A percentile compares a stretch with the other conserved stretches of the same genome.
phyloP scores from a whole-genome alignment of 2,888 invertebrate species.

The Girardia tigrina region DNA sequence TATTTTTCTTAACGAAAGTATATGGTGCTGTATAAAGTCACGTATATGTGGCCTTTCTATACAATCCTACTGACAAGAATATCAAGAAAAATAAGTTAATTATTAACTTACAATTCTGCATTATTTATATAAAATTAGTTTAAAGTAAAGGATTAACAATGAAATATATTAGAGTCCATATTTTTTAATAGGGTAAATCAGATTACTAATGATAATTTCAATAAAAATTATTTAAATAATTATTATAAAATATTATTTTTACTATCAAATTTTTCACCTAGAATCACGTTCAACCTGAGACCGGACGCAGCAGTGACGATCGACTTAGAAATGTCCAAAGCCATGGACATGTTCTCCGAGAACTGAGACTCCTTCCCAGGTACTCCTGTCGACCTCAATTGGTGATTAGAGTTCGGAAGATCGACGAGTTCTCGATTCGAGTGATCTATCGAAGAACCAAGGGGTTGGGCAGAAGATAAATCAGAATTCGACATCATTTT shows the following conservation, averaged over 20 bases:
- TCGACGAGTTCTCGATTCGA: background rate
- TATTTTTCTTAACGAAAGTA: no score
- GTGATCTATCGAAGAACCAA: background rate
- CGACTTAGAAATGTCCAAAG: background rate
- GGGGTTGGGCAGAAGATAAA: background rate
- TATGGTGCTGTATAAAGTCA: no score
- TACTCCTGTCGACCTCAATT: background rate
- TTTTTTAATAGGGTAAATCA: background rate
- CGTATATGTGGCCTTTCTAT: no score
- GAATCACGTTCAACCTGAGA: conserved; percentile 13
- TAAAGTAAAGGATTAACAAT: background rate
- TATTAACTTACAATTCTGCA: no score
- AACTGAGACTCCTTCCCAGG: background rate
- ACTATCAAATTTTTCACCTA: background rate
- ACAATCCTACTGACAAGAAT: no score
- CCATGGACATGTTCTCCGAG: background rate
- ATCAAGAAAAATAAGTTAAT: no score
- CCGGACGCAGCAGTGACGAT: conserved; percentile 7
- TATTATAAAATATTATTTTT: background rate
- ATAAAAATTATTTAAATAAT: background rate
- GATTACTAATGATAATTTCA: background rate
- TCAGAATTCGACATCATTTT: conserved; percentile 11
- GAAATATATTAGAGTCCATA: background rate
- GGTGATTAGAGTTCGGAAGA: background rate
- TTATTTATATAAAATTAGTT: no score